Percentiles rank a stretch among this genome's conserved stretches.
These are phyloP conservation scores for Trichopria drosophilae DNA, from an alignment of 2,888 invertebrate genomes.

Conservation along the genomic window DNA sequence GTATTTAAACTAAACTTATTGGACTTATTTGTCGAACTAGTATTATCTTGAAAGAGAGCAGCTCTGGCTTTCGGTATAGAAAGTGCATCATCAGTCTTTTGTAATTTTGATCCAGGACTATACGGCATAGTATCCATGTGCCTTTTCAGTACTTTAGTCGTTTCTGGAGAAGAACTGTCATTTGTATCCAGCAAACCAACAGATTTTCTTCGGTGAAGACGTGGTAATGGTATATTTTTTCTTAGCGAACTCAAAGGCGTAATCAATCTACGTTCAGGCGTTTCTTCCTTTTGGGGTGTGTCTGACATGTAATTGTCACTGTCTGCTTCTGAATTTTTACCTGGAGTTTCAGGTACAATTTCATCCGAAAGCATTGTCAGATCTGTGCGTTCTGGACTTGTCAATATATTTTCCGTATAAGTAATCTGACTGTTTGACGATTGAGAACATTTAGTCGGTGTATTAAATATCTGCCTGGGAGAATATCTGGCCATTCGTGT, in stretches of 20 bases:
- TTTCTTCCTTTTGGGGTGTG: slow-evolving; percentile 45
- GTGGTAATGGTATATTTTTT: slow-evolving; percentile 44
- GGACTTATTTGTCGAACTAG: slow-evolving; percentile 18
- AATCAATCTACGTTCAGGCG: slow-evolving; percentile 40
- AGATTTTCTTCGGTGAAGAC: slow-evolving; percentile 47
- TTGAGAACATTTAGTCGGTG: slow-evolving; percentile 21
- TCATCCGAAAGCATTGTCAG: slow-evolving; percentile 24
- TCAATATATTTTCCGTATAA: slow-evolving; percentile 9
- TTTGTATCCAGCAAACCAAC: slow-evolving; percentile 33
- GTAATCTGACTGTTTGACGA: slow-evolving; percentile 4
- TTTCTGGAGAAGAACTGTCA: slow-evolving; percentile 42
- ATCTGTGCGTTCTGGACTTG: slow-evolving; percentile 25
- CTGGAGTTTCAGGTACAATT: slow-evolving; percentile 47
- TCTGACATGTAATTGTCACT: slow-evolving; percentile 38
- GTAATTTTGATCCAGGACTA: slow-evolving; percentile 35
- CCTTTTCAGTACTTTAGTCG: slow-evolving; percentile 44
- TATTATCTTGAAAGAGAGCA: slow-evolving; percentile 47
- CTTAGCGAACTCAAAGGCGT: slow-evolving; percentile 47
- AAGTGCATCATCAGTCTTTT: slow-evolving; percentile 40
- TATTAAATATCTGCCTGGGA: slow-evolving; percentile 38
- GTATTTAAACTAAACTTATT: slow-evolving; percentile 42
- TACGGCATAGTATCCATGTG: slow-evolving; percentile 35
- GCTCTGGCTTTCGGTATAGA: slow-evolving; percentile 47
- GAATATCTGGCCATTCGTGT: slow-evolving; percentile 42
- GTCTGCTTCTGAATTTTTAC: slow-evolving; percentile 37